These are phyloP conservation scores for Orchestes rusci DNA, from an alignment of 2,888 invertebrate species.

Conservation along the genomic window DNA sequence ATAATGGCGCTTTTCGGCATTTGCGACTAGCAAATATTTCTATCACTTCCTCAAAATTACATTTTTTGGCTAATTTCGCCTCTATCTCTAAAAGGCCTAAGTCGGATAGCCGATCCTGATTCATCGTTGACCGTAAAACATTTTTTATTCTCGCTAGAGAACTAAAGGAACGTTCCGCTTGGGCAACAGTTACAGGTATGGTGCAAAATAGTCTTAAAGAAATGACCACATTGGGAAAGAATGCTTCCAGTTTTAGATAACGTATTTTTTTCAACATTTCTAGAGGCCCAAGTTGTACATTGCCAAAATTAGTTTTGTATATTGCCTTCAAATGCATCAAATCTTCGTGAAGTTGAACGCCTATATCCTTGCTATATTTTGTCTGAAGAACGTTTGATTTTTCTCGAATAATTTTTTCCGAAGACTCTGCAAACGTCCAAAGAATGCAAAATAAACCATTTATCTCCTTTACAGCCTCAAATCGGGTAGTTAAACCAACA, in stretches of 20 bases:
- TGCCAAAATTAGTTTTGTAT: conserved; percentile 3
- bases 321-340: conserved; percentile 7
- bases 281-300: conserved; percentile 5
- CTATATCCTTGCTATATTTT: conserved; percentile 6
- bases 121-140: conserved; percentile 8
- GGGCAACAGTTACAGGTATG: conserved; percentile 10
- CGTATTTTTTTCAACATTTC: conserved; percentile 5
- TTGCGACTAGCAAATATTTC: conserved; percentile 9
- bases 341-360: conserved; percentile 5
- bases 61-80: conserved; percentile 3
- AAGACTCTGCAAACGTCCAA: background rate
- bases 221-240: conserved; percentile 11
- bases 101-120: conserved; percentile 6
- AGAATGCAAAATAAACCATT: background rate
- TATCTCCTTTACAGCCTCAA: background rate
- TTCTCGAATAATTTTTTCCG: background rate
- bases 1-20: conserved; percentile 4
- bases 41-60: conserved; percentile 10
- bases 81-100: conserved; percentile 7
- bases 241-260: conserved; percentile 5
- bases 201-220: conserved; percentile 14
- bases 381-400: background rate
- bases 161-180: conserved; percentile 11
- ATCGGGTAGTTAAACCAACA: background rate
- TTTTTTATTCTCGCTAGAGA: conserved; percentile 10